phyloP scores from a whole-genome alignment of 2,888 invertebrate genomes.

The Adela reaumurella region DNA sequence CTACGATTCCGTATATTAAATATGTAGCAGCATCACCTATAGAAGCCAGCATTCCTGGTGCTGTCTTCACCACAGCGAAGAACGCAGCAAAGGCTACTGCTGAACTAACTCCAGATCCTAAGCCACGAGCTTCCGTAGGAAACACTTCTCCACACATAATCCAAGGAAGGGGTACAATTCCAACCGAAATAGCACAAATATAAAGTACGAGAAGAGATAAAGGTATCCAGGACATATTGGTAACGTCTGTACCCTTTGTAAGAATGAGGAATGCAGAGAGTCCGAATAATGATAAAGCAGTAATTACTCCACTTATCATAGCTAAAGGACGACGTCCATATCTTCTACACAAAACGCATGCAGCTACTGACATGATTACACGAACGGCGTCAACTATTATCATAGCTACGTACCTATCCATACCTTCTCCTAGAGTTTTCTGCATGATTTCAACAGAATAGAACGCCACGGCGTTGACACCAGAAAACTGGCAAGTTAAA shows the following conservation, averaged over 20 bases:
- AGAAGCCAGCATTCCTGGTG: constrained; percentile 55
- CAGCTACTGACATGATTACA: constrained; percentile 58
- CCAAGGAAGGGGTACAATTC: constrained; percentile 68
- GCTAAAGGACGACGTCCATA: constrained; percentile 63
- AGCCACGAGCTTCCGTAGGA: constrained; percentile 57
- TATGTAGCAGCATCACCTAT: constrained; percentile 64
- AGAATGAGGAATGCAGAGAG: constrained; percentile 46
- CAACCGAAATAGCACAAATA: constrained; percentile 58
- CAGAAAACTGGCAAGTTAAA: constrained; percentile 65
- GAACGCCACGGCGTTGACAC: constrained; percentile 68
- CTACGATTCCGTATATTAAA: constrained; percentile 56
- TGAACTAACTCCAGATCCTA: constrained; percentile 65
- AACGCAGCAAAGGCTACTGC: constrained; percentile 62
- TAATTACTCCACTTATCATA: constrained; percentile 60
- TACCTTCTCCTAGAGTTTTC: constrained; percentile 50
- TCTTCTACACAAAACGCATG: constrained; percentile 59
- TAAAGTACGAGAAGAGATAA: constrained; percentile 53
- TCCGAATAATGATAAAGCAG: constrained; percentile 56
- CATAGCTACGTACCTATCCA: constrained; percentile 65
- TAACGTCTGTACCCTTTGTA: constrained; percentile 20
- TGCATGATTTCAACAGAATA: constrained; percentile 67
- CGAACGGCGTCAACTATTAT: constrained; percentile 62
- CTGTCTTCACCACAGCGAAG: constrained; percentile 65
- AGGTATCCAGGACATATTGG: constrained; percentile 46
- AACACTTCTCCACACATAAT: constrained; percentile 73